Conservation (phyloP, 2,797 vertebrate species). For the Falco peregrinus region DNA sequence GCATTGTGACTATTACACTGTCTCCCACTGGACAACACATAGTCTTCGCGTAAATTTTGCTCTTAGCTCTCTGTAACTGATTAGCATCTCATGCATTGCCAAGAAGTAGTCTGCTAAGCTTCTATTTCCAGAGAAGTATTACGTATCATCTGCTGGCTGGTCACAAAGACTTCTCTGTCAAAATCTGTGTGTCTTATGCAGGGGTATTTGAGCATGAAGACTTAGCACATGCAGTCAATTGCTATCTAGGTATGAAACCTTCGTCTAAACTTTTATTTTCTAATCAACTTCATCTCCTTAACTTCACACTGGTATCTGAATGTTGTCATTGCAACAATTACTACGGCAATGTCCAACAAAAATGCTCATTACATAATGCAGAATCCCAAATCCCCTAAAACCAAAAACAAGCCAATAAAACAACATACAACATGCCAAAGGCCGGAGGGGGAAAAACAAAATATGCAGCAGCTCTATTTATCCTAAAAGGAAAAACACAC, state of each 20-base stretch:
- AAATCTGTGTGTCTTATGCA: not conserved
- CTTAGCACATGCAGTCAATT: not conserved
- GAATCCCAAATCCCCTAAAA: not conserved
- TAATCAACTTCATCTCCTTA: not conserved
- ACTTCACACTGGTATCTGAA: not conserved
- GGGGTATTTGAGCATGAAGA: not conserved
- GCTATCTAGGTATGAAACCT: not conserved
- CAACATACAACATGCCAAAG: not conserved
- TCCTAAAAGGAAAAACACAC: not conserved
- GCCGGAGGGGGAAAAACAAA: not conserved
- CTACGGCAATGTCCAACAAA: not conserved
- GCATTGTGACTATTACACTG: conserved; percentile 51
- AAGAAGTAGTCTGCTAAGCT: not conserved
- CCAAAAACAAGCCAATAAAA: not conserved
- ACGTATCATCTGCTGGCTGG: not conserved
- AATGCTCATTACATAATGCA: not conserved
- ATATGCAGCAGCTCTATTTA: not conserved
- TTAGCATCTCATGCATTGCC: not conserved
- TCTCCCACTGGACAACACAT: conserved; percentile 27
- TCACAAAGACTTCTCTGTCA: not conserved
- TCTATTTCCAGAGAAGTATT: not conserved
- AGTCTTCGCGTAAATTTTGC: not conserved
- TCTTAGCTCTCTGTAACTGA: not conserved
- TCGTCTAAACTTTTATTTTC: not conserved
- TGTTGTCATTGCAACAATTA: not conserved